Evolutionary conservation across 1,140 invertebrate genomes (phyloP).

Genomic region (Nymphalis io): DNA sequence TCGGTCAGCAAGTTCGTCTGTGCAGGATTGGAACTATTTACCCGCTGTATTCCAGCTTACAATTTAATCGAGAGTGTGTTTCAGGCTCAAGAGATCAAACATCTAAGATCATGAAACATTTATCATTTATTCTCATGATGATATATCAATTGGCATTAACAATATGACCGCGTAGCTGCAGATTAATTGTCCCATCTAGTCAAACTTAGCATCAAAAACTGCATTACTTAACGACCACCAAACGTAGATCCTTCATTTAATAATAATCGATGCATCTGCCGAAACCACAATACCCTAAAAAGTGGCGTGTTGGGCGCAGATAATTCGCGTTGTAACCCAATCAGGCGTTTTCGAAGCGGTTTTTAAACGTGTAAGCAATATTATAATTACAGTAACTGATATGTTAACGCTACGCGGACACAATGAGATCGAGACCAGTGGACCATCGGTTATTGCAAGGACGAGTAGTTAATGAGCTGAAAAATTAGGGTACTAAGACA

Average conservation of each 20-base stretch:
- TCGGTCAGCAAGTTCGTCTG: too few relatives aligned
- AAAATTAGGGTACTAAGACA: slow-evolving; percentile 68
- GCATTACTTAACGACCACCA: background rate
- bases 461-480: slow-evolving; percentile 68
- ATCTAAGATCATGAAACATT: too few relatives aligned
- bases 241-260: background rate
- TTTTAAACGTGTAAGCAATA: slow-evolving; percentile 48
- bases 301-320: background rate
- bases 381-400: slow-evolving; percentile 62
- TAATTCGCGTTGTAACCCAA: slow-evolving; percentile 35
- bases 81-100: too few relatives aligned
- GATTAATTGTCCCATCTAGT: too few relatives aligned
- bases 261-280: background rate
- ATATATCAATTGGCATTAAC: too few relatives aligned
- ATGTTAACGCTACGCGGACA: slow-evolving; percentile 30
- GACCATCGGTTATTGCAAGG: slow-evolving; percentile 54
- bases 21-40: too few relatives aligned
- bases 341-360: slow-evolving; percentile 34
- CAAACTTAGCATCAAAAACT: too few relatives aligned
- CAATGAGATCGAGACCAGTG: slow-evolving; percentile 51
- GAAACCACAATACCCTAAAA: background rate
- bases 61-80: too few relatives aligned
- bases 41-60: too few relatives aligned
- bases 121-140: too few relatives aligned
- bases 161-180: too few relatives aligned